Conservation (phyloP, 2,888 invertebrate genomes). For the Hydriomena furcata region DNA sequence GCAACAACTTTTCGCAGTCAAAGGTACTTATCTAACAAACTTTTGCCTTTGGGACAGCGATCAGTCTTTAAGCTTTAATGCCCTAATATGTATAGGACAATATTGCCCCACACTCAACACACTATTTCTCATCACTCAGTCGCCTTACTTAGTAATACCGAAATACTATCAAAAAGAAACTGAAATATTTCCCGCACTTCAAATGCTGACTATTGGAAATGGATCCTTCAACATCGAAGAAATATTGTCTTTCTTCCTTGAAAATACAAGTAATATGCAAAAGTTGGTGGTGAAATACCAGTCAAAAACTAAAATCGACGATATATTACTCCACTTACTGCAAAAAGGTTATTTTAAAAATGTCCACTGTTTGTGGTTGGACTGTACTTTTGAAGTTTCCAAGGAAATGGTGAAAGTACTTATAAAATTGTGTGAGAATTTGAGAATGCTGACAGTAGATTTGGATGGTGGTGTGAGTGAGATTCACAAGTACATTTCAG, state of each 20-base stretch:
- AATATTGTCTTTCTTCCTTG: slow-evolving; percentile 66
- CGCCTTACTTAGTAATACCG: slow-evolving; percentile 64
- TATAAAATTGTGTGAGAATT: slow-evolving; percentile 62
- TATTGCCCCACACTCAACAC: slow-evolving; percentile 70
- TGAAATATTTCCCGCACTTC: slow-evolving; percentile 64
- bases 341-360: slow-evolving; percentile 64
- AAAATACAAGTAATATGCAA: slow-evolving; percentile 64
- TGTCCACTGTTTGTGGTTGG: slow-evolving; percentile 69
- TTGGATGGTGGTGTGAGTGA: slow-evolving; percentile 60
- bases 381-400: slow-evolving; percentile 73
- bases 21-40: slow-evolving; percentile 72
- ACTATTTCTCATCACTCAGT: slow-evolving; percentile 73
- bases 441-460: slow-evolving; percentile 70
- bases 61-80: slow-evolving; percentile 66
- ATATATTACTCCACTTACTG: slow-evolving; percentile 59
- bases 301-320: slow-evolving; percentile 65
- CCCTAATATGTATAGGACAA: slow-evolving; percentile 63
- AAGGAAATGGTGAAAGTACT: slow-evolving; percentile 63
- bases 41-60: slow-evolving; percentile 77
- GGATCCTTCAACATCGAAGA: slow-evolving; percentile 69
- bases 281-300: slow-evolving; percentile 72
- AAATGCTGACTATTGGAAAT: slow-evolving; percentile 69
- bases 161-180: slow-evolving; percentile 56
- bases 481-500: slow-evolving; percentile 62
- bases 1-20: slow-evolving; percentile 62